These are phyloP conservation scores for Callipepla californica DNA, from an alignment of 2,113 vertebrate genomes.

Conservation along the genomic window DNA sequence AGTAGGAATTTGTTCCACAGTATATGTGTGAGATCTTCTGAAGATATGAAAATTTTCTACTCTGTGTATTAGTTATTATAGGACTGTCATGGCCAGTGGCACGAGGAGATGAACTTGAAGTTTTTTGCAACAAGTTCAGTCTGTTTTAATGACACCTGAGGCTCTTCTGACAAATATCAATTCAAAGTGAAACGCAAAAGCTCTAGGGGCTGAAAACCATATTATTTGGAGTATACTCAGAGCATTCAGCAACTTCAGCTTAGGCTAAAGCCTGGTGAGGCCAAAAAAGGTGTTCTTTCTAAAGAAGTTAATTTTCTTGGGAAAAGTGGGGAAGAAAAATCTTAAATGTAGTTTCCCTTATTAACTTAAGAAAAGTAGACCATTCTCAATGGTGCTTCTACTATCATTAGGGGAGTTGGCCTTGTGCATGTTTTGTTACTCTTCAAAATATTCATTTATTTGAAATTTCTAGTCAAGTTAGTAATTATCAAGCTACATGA, in stretches of 20 bases:
- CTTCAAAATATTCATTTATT: not conserved
- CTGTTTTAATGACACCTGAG: not conserved
- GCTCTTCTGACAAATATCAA: constrained; percentile 21
- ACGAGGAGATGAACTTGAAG: not conserved
- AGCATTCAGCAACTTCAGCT: not conserved
- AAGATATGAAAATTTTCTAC: not conserved
- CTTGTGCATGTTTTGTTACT: not conserved
- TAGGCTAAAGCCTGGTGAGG: not conserved
- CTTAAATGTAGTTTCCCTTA: not conserved
- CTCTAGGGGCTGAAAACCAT: not conserved
- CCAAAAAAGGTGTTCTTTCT: not conserved
- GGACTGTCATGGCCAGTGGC: not conserved
- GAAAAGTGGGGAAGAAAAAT: not conserved
- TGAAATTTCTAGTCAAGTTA: not conserved
- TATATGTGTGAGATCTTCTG: not conserved
- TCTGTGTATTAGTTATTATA: not conserved
- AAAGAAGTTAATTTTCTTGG: not conserved
- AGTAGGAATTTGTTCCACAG: not conserved
- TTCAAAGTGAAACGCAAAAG: not conserved
- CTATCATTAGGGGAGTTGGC: not conserved
- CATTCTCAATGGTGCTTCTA: not conserved
- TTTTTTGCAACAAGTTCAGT: not conserved
- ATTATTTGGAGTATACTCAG: not conserved
- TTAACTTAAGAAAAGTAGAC: not conserved
- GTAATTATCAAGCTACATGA: not conserved